Evolutionary conservation across 2,113 vertebrate species (phyloP).

Genomic region (Illadopsis cleaveri): DNA sequence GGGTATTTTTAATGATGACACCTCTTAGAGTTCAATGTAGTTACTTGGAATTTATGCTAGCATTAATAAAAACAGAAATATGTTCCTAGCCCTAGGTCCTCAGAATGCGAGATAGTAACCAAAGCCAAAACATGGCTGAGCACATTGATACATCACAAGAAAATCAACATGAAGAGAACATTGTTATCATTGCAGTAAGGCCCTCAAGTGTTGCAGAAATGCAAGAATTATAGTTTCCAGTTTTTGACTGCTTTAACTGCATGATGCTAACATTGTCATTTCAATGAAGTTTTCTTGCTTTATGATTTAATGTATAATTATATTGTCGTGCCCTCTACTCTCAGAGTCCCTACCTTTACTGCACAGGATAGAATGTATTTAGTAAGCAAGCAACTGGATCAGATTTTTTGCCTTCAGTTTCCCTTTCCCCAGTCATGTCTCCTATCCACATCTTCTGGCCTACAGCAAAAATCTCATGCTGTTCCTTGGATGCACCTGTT

Average conservation of each 20-base stretch:
- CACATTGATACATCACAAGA: background rate
- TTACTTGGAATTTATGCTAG: background rate
- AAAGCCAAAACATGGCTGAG: background rate
- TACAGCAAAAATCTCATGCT: background rate
- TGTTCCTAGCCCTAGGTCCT: background rate
- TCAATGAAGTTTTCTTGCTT: background rate
- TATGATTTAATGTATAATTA: background rate
- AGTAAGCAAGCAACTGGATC: background rate
- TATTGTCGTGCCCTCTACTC: background rate
- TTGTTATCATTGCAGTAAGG: background rate
- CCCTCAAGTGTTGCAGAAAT: background rate
- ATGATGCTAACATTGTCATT: background rate
- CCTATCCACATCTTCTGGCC: background rate
- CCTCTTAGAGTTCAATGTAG: background rate
- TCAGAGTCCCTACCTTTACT: background rate
- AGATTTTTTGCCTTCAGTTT: background rate
- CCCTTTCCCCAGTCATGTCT: background rate
- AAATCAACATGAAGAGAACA: background rate
- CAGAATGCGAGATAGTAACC: background rate
- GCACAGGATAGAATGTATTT: background rate
- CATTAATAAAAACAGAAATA: background rate
- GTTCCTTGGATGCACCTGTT: background rate
- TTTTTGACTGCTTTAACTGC: background rate
- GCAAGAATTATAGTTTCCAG: background rate
- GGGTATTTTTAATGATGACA: accelerated